A percentile compares a stretch with the other conserved stretches of the same genome.
These are phyloP conservation scores for Lipophrys pholis DNA, from an alignment of 2,113 vertebrate species.

Conservation along the genomic window DNA sequence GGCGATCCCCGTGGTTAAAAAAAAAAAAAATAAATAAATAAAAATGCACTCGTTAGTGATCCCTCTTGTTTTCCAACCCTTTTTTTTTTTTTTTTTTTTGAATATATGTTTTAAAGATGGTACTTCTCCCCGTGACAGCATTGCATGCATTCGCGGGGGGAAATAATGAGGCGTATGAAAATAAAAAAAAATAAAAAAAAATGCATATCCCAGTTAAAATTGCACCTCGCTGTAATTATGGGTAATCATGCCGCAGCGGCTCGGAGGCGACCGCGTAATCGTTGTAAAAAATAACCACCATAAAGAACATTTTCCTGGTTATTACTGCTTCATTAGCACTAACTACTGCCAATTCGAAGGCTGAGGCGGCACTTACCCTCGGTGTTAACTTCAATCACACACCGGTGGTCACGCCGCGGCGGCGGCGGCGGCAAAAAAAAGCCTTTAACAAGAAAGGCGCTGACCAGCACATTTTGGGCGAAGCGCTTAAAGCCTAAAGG, in stretches of 20 bases:
- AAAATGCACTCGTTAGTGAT: too few relatives aligned
- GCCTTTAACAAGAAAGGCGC: constrained; percentile 3
- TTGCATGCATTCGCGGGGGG: constrained; percentile 28
- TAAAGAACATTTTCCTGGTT: constrained; percentile 44
- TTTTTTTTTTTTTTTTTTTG: constrained; percentile 37
- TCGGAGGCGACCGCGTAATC: constrained; percentile 41
- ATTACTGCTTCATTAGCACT: constrained; percentile 62
- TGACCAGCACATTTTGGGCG: constrained; percentile 4
- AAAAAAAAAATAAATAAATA: too few relatives aligned
- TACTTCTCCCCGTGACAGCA: constrained; percentile 49
- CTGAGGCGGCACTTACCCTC: constrained; percentile 48
- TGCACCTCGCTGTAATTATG: constrained; percentile 54
- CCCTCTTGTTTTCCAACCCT: too few relatives aligned
- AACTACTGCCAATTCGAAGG: constrained; percentile 57
- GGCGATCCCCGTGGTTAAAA: constrained; percentile 46
- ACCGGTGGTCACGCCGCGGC: constrained; percentile 23
- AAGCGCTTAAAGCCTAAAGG: constrained; percentile 15
- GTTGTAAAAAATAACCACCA: constrained; percentile 46
- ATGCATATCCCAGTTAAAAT: constrained; percentile 17
- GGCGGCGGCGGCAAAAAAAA: too few relatives aligned
- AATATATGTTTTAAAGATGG: constrained; percentile 53
- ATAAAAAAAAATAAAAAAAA: constrained; percentile 20
- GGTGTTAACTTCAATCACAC: constrained; percentile 33
- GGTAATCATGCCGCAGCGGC: constrained; percentile 48
- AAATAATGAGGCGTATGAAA: constrained; percentile 52